Percentiles rank a stretch among this genome's conserved stretches.
These are phyloP conservation scores for Mesaphorura yosii DNA, from an alignment of 1,140 invertebrate species.

Conservation along the genomic window DNA sequence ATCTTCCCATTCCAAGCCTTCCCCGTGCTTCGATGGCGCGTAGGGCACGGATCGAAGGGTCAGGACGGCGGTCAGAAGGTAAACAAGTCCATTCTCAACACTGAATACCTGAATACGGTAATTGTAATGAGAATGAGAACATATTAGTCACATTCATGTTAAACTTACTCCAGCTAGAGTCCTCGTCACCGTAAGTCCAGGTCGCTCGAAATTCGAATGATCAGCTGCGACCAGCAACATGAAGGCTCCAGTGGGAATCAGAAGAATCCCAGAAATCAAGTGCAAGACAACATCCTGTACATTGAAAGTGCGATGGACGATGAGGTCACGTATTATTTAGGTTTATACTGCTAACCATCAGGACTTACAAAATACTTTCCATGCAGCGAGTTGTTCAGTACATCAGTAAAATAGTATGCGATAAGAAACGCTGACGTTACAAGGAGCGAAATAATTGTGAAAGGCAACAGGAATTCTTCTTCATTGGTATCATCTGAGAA, in stretches of 20 bases:
- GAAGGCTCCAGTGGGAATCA: neutral
- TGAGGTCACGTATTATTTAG: neutral
- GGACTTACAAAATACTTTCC: neutral
- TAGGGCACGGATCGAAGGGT: neutral
- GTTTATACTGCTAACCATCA: neutral
- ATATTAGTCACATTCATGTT: neutral
- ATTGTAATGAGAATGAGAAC: neutral
- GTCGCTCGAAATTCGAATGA: neutral
- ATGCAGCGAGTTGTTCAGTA: neutral
- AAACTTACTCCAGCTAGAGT: neutral
- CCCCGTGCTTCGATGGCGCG: neutral
- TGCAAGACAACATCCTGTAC: neutral
- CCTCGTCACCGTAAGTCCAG: neutral
- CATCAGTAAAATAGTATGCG: neutral
- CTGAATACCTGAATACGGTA: neutral
- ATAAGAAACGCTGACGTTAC: neutral
- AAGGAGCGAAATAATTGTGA: neutral
- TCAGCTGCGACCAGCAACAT: neutral
- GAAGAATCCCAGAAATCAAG: neutral
- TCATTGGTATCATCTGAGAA: neutral
- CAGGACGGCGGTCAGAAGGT: neutral
- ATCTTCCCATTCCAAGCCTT: conserved; percentile 11
- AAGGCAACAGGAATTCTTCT: neutral
- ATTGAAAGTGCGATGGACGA: neutral
- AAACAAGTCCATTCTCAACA: neutral